Base-by-base conservation (phyloP, 2,113 vertebrate species). In the Istiophorus platypterus region DNA sequence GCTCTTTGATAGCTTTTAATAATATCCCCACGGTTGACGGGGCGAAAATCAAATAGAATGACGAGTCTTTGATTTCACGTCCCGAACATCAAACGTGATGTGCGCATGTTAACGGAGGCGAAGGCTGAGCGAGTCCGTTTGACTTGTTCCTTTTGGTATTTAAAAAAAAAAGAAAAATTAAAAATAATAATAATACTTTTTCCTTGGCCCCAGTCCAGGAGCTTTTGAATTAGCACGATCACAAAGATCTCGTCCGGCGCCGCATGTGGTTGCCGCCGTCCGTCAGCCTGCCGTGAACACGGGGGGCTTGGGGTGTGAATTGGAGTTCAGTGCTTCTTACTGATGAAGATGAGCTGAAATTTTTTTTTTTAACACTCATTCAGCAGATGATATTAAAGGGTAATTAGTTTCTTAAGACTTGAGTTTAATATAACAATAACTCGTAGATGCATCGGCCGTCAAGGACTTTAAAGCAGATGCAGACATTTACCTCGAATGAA, bases 21-120 rank as follows among this genome's bases (percentile, higher is more conserved):
- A 92, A 90, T 91, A 91, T 92, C 90, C 91, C 88, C 66, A 85
- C 73, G 90, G 89, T 73, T 90, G 85, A 92, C 80, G 82, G 85
- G 84, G n/a, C n/a, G 51, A 1, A 84, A 93, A 92, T 94, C 91
- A 93, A 94, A 93, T 92, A 52, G 92, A 94, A 94, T 92, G 81
- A 90, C 66, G 39, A 81, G 81, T 83, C 91, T 94, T 94, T 94
- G 91, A 94, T 94, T 92, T 92, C n/a, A 74, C 42, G 58, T 71
- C 65, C 81, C 54, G 75, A 73, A 79, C 87, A 89, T 92, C 85
- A 90, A 90, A 91, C 82, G n/a, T 74, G 0, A 54, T 3, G 27
- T 29, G 58, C 22, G 18, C n/a, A 62, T 58, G 29, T 54, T 54
- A 72, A 76, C 54, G 10, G 73, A 76, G 80, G 66, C 15, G 62